Evolutionary conservation across 2,888 invertebrate genomes (phyloP).

Genomic region (Microctonus aethiopoides): DNA sequence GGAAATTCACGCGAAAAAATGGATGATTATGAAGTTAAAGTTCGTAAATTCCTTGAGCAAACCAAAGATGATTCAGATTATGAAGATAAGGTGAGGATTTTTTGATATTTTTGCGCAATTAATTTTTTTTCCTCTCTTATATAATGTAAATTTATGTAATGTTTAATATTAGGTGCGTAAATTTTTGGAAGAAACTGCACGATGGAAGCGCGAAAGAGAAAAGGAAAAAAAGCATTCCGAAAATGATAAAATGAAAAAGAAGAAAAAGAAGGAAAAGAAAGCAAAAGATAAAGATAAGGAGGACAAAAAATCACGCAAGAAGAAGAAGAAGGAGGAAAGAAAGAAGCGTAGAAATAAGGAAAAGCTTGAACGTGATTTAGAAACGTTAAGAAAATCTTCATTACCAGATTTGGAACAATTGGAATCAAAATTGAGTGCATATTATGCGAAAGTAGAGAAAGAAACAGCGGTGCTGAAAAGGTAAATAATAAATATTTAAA

Average conservation of each 20-base stretch:
- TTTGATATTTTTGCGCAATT: not conserved
- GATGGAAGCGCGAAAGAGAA: constrained; percentile 81
- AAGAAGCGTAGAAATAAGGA: constrained; percentile 69
- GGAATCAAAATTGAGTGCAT: constrained; percentile 81
- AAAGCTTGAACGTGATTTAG: constrained; percentile 73
- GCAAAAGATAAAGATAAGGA: constrained; percentile 77
- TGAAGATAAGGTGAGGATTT: constrained; percentile 74
- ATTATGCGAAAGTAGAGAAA: constrained; percentile 83
- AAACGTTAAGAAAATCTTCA: constrained; percentile 74
- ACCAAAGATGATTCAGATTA: constrained; percentile 88
- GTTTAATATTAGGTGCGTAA: constrained; percentile 74
- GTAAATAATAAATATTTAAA: constrained; percentile 57
- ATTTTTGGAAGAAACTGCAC: constrained; percentile 84
- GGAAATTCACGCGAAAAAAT: constrained; percentile 66
- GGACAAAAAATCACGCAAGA: constrained; percentile 68
- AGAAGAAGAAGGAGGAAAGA: constrained; percentile 77
- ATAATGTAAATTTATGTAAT: not conserved
- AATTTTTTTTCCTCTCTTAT: constrained; percentile 13
- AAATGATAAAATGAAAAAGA: constrained; percentile 74
- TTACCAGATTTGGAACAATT: constrained; percentile 81
- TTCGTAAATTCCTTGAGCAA: constrained; percentile 80
- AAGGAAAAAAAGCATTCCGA: constrained; percentile 80
- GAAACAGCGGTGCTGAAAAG: constrained; percentile 70
- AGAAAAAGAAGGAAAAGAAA: constrained; percentile 81
- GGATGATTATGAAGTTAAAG: constrained; percentile 76